Evolutionary conservation across 2,888 invertebrate genomes (phyloP), one percentile per base, ranked within the genome.

Genomic region (Elmis aenea): DNA sequence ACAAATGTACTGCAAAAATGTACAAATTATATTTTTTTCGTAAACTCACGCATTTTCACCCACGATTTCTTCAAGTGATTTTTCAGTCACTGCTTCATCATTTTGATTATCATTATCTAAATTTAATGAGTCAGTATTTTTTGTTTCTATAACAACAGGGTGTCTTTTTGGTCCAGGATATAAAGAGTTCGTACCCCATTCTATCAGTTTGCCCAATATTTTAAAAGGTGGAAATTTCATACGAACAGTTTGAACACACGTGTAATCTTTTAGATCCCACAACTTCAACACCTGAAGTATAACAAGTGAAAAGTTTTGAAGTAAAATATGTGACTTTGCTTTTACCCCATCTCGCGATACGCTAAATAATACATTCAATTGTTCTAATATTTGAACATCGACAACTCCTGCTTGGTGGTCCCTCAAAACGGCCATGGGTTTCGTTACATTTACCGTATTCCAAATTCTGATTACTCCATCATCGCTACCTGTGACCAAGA

Each of bases 201-300:
- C 78, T 1, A 76, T 68, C 8, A 66, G 66, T 55, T 74, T 76
- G 1, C 78, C 79, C 9, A 74, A 61, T 1, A 75, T 69, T 1
- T 71, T 71, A 25, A 77, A 68, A 13, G 74, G 73, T 0, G 78
- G 77, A 43, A 75, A 79, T 39, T 70, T 68, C 9, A 79, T 61
- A 39, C 70, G 69, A 10, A 79, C 52, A 1, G 71, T 73, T 57
- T 79, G 78, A 3, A 77, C 59, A 26, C 77, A 69, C 33, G 67
- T 70, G 37, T 76, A 73, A 41, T 76, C 75, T 43, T 72, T 72
- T 21, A 79, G 54, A 47, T 77, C 73, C 78, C 79, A 80, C 14
- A 79, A 65, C 53, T 77, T 74, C 6, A 80, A 48, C 12, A 68
- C 65, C 79, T 79, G 58, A 5, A 58, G 57, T 24, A 38, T 34